Conservation (phyloP, 2,888 invertebrate genomes). For the Byasa hedistus region DNA sequence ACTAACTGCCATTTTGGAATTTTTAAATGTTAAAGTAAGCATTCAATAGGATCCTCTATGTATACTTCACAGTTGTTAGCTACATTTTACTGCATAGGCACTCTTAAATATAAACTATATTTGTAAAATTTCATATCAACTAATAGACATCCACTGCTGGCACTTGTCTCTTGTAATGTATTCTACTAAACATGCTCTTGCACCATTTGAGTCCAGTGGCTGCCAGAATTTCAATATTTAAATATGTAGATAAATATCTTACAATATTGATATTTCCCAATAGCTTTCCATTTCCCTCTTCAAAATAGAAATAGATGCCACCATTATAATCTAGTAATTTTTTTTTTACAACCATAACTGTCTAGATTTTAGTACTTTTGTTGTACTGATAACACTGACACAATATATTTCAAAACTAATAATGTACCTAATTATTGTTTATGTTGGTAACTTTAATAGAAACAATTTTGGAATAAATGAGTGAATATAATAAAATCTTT, state of each 20-base stretch:
- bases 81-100: neutral
- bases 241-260: neutral
- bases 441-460: slow-evolving; percentile 29
- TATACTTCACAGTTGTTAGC: slow-evolving; percentile 17
- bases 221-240: neutral
- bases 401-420: slow-evolving; percentile 8
- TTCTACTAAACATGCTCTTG: neutral
- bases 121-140: neutral
- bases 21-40: slow-evolving; percentile 36
- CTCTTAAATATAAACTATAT: neutral
- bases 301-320: slow-evolving; percentile 4
- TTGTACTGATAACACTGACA: slow-evolving; percentile 12
- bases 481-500: slow-evolving; percentile 17
- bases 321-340: slow-evolving; percentile 1
- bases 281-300: slow-evolving; percentile 1
- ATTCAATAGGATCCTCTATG: slow-evolving; percentile 30
- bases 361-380: neutral
- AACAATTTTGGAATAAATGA: slow-evolving; percentile 31
- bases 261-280: neutral
- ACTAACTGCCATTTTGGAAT: slow-evolving; percentile 69
- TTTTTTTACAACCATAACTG: neutral
- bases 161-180: neutral
- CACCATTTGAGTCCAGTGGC: too few relatives aligned
- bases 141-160: neutral
- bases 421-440: slow-evolving; percentile 19